Conservation (phyloP, 2,888 invertebrate genomes). For the Standfussiana lucernea region DNA sequence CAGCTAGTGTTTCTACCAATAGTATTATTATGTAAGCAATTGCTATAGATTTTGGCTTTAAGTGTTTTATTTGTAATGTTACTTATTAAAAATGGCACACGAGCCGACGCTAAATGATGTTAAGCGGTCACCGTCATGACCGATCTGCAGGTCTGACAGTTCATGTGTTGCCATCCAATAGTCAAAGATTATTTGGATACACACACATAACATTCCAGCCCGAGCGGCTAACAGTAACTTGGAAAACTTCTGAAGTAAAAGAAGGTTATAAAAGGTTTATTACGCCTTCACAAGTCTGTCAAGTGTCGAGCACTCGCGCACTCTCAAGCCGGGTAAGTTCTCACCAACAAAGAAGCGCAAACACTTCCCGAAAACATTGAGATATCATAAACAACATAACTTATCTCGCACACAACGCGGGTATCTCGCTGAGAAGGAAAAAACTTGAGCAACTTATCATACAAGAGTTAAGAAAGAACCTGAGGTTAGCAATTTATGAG, state of each 20-base stretch:
- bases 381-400: constrained; percentile 38
- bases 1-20: background rate
- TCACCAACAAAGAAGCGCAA: constrained; percentile 19
- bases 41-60: background rate
- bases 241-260: background rate
- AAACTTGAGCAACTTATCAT: constrained; percentile 39
- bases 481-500: constrained; percentile 20
- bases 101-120: background rate
- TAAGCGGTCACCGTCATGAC: background rate
- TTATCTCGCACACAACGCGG: constrained; percentile 24
- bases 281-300: background rate
- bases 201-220: background rate
- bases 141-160: background rate
- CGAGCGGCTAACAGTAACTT: background rate
- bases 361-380: constrained; percentile 37
- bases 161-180: background rate
- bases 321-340: background rate
- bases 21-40: background rate
- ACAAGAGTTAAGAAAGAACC: constrained; percentile 15
- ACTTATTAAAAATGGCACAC: background rate
- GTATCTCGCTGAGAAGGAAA: constrained; percentile 37
- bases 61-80: background rate
- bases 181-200: background rate
- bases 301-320: background rate
- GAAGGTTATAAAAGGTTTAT: background rate